Conservation (phyloP, 35 echinoderm and acorn worm genomes). For the Anneissia japonica region DNA sequence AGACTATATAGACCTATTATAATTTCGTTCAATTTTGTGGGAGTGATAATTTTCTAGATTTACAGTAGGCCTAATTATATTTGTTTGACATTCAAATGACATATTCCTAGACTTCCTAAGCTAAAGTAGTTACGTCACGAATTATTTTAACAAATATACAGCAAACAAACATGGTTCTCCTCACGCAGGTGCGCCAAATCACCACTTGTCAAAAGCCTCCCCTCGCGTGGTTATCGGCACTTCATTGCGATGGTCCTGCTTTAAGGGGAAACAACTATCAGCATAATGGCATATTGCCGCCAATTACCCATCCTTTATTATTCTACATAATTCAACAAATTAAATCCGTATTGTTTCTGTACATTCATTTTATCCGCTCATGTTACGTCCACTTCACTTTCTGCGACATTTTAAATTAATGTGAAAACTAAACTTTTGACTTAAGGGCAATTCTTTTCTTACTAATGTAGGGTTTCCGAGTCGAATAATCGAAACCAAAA, state of each 20-base stretch:
- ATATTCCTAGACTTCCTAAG: too few relatives aligned
- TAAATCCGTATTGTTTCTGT: not conserved
- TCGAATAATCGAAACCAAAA: too few relatives aligned
- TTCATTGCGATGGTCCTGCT: not conserved
- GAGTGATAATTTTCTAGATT: too few relatives aligned
- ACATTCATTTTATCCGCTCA: not conserved
- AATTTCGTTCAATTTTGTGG: too few relatives aligned
- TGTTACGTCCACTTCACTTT: not conserved
- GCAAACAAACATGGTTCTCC: too few relatives aligned
- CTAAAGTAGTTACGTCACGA: too few relatives aligned
- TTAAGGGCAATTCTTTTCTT: not conserved
- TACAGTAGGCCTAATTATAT: too few relatives aligned
- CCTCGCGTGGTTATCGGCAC: not conserved
- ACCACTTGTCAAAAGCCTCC: too few relatives aligned
- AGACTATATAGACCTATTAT: too few relatives aligned
- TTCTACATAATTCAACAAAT: not conserved
- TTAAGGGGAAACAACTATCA: not conserved
- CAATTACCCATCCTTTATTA: not conserved
- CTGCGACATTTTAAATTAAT: not conserved
- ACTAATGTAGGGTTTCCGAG: not conserved
- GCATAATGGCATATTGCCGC: not conserved
- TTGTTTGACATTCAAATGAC: too few relatives aligned
- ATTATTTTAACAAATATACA: too few relatives aligned
- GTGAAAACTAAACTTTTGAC: not conserved
- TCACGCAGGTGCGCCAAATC: not conserved